Conservation (phyloP, 2,797 vertebrate species). For the Enteromius afrohamiltoni region DNA sequence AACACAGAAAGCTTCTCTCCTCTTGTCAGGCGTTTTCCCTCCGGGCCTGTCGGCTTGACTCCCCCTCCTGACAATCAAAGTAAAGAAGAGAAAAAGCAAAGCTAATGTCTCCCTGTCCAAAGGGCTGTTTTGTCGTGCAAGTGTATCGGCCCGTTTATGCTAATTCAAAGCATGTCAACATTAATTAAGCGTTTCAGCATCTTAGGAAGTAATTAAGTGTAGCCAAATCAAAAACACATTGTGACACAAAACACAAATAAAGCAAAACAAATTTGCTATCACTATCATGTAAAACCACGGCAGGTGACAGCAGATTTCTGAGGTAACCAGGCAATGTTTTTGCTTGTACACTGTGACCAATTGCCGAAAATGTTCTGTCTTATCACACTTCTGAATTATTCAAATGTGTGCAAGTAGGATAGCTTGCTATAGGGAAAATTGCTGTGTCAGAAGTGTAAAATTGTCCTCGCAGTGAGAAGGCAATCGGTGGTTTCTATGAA, state of each 20-base stretch:
- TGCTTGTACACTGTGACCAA: conserved; percentile 32
- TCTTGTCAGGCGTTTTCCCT: conserved; percentile 51
- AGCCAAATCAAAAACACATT: conserved; percentile 48
- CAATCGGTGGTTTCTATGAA: conserved; percentile 22
- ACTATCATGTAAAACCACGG: conserved; percentile 19
- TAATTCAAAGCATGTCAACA: conserved; percentile 55
- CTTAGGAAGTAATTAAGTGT: conserved; percentile 46
- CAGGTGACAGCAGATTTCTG: conserved; percentile 13
- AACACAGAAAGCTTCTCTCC: conserved; percentile 25
- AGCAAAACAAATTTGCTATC: conserved; percentile 27
- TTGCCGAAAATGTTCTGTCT: conserved; percentile 17
- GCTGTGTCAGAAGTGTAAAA: conserved; percentile 50
- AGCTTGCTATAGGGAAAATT: conserved; percentile 42
- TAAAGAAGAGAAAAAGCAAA: conserved; percentile 44
- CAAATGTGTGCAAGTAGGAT: conserved; percentile 33
- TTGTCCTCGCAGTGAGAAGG: conserved; percentile 28
- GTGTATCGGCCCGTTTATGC: conserved; percentile 51
- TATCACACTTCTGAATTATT: conserved; percentile 50
- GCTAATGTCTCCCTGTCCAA: conserved; percentile 42
- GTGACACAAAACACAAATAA: conserved; percentile 30
- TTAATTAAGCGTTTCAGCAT: conserved; percentile 45
- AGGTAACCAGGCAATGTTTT: conserved; percentile 19
- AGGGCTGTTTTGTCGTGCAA: conserved; percentile 45
- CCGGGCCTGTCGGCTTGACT: conserved; percentile 43
- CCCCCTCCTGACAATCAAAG: conserved; percentile 56